These are phyloP conservation scores for Drosophila truncata DNA, from an alignment of 1,140 invertebrate genomes.

Conservation along the genomic window DNA sequence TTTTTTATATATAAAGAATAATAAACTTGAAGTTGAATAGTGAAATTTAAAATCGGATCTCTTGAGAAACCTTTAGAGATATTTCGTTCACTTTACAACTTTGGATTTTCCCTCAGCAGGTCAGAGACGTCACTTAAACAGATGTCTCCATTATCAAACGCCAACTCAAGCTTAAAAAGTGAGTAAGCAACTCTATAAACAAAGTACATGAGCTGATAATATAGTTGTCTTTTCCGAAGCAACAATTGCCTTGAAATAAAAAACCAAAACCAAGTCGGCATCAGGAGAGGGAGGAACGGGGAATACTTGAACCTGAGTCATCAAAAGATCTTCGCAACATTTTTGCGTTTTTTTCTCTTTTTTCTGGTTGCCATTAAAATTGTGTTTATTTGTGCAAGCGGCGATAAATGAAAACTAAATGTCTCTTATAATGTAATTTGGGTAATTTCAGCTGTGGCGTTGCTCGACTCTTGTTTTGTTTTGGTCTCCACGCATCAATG, in stretches of 20 bases:
- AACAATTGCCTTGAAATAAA: conserved; percentile 42
- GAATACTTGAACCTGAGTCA: conserved; percentile 37
- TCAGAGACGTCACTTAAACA: conserved; percentile 11
- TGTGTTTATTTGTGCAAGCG: conserved; percentile 17
- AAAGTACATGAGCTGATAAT: conserved; percentile 45
- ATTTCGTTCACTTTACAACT: neutral
- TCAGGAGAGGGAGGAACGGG: conserved; percentile 11
- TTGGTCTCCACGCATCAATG: conserved; percentile 71
- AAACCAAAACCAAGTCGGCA: conserved; percentile 16
- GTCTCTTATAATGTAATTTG: conserved; percentile 76
- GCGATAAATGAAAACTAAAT: conserved; percentile 63
- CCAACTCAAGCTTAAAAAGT: conserved; percentile 43
- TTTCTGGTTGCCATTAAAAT: conserved; percentile 20
- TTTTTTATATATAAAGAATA: neutral
- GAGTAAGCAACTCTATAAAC: conserved; percentile 28
- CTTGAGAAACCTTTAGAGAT: neutral
- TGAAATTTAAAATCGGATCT: neutral
- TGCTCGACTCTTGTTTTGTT: conserved; percentile 21
- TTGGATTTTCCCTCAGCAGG: conserved; percentile 13
- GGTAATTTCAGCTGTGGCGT: conserved; percentile 37
- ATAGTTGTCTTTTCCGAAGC: conserved; percentile 27
- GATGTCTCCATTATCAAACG: conserved; percentile 44
- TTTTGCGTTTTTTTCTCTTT: conserved; percentile 24
- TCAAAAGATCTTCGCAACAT: conserved; percentile 34
- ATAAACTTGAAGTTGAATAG: neutral